Evolutionary conservation across 1,140 invertebrate genomes (phyloP), one percentile per base, ranked within the genome.

Genomic region (Drosophila sp.): DNA sequence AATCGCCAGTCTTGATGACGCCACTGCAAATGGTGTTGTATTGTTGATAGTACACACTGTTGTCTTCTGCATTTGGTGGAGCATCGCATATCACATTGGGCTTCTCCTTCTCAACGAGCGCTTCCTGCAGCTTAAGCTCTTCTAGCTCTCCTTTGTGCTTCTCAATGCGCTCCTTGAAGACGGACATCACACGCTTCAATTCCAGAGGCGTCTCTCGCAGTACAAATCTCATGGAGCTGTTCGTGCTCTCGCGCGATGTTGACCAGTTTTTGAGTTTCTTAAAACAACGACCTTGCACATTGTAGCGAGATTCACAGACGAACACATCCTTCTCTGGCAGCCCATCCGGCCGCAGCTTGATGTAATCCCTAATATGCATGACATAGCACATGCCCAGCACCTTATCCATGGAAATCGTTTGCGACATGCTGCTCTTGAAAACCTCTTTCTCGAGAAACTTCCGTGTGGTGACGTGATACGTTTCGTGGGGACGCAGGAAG

Each of bases 231-330:
- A 96, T 92, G 40, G 95, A 94, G 89, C 94, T 94, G 8, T 94
- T 87, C 38, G 69, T 76, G 6, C 84, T 61, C 4, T 86, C 81
- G 27, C 89, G 75, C 0, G 71, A 34, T 9, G 90, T 94, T 51
- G 96, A 96, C 96, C 97, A 98, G 67, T 96, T 95, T 93, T 99
- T 99, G 46, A 99, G 97, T 92, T 99, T 99, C 92, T 98, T 98
- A 91, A 99, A 99, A 70, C 95, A 94, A 72, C 97, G 94, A 16
- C 94, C 94, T 82, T 95, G 96, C 0, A 96, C 95, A 67, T 95
- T 97, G 92, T 99, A 99, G 8, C 98, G 94, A 11, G 97, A 98
- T 93, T 99, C 98, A 91, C 98, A 99, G 0, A 99, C 98, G 90
- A 97, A 99, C 0, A 99, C 96, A 92, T 99, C 98, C 90, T 98